Evolutionary conservation across 2,797 vertebrate genomes (phyloP).

Genomic region (Malurus leucopterus): DNA sequence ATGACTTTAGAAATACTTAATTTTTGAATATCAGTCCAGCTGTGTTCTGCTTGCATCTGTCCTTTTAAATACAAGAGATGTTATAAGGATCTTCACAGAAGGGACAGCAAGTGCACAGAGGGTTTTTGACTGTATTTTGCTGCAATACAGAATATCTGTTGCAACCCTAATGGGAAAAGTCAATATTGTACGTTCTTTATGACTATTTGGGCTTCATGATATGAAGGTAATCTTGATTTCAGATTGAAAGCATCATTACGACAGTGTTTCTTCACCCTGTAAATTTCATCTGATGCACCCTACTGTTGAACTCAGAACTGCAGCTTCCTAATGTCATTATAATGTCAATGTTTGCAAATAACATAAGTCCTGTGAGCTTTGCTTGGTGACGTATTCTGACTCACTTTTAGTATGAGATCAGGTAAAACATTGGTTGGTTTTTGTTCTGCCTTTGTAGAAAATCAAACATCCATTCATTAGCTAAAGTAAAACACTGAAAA

Average conservation of each 20-base stretch:
- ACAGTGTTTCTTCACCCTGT: not conserved
- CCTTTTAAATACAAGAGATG: not conserved
- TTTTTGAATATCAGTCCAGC: not conserved
- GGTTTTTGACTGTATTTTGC: not conserved
- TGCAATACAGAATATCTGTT: not conserved
- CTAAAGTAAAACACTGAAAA: conserved; percentile 45
- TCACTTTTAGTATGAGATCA: not conserved
- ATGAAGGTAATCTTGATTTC: not conserved
- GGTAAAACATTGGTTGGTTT: not conserved
- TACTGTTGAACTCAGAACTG: not conserved
- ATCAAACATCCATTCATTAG: conserved; percentile 24
- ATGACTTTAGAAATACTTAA: not conserved
- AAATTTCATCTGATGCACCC: not conserved
- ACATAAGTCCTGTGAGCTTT: not conserved
- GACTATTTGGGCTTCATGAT: not conserved
- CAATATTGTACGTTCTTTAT: not conserved
- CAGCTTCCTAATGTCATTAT: not conserved
- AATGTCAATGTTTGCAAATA: not conserved
- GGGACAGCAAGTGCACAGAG: not conserved
- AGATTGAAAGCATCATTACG: not conserved
- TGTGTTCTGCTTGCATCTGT: not conserved
- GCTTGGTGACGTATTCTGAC: not conserved
- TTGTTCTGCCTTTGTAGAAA: not conserved
- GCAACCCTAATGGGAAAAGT: not conserved
- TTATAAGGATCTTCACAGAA: not conserved